Base-by-base conservation (phyloP, 2,797 vertebrate genomes). In the Vultur gryphus region DNA sequence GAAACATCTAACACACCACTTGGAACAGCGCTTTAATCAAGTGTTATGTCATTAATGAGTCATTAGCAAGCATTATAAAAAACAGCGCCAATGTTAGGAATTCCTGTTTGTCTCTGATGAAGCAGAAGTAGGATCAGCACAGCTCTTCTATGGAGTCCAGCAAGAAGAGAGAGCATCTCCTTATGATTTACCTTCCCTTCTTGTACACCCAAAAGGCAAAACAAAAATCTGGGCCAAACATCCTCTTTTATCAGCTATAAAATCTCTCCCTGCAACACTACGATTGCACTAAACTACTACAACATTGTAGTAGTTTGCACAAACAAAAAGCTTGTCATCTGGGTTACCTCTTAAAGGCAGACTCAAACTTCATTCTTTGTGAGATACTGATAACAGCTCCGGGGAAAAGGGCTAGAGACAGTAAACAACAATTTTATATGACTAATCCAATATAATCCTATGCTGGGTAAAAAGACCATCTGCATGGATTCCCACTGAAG, bases 371-470 rank as follows among this genome's bases (percentile, higher is more conserved):
- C n/a, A 17, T 67, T 84, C 77, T 89, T 59, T 3, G 2, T 43
- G 84, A 88, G 66, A 55, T 64, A 55, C 58, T 59, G 85, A 87
- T 70, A 87, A 87, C 83, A 95, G 62, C 91, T 89, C 64, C 64
- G 57, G 52, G 67, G 90, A 44, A 87, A 80, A 84, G 79, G 35
- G 35, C 58, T 67, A 71, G 86, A 83, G 79, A 83, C 39, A 26
- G 66, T 95, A 96, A 96, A 93, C 86, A 96, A 84, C 80, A 90
- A 95, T 95, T 97, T 89, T 77, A 64, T 80, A 73, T 93, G 94
- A 96, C 77, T 95, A 95, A 97, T 95, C 89, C 93, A 91, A 46
- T 84, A 82, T 94, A 96, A 96, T 96, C 90, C 86, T 94, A 49
- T 80, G 84, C 73, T 89, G 75, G 61, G 75, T 73, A 67, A 94